Evolutionary conservation across 2,888 invertebrate genomes (phyloP).

Genomic region (Pterobdella sp.): DNA sequence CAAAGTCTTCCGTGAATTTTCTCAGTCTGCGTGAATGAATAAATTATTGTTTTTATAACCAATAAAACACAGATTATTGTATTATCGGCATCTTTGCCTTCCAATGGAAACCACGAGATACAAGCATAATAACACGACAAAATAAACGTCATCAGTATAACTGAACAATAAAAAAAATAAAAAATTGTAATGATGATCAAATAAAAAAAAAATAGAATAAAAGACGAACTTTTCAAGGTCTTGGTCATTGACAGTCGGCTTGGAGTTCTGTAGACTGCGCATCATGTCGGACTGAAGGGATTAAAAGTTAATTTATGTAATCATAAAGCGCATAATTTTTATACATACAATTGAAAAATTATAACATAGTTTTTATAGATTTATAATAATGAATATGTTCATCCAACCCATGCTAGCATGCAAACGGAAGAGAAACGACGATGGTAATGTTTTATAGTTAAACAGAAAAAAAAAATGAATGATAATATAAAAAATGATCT

Average conservation of each 20-base stretch:
- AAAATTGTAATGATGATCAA: not conserved
- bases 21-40: conserved; percentile 54
- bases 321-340: not conserved
- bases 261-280: conserved; percentile 80
- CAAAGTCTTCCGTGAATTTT: conserved; percentile 95
- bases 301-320: too few relatives aligned
- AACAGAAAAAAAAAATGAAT: not conserved
- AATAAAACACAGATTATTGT: too few relatives aligned
- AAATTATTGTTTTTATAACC: not conserved
- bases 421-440: too few relatives aligned
- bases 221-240: conserved; percentile 71
- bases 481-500: not conserved
- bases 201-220: not conserved
- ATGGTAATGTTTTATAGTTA: not conserved
- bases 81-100: too few relatives aligned
- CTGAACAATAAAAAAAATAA: not conserved
- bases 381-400: not conserved
- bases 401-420: not conserved
- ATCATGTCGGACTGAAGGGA: conserved; percentile 71
- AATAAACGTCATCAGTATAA: not conserved
- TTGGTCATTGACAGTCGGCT: conserved; percentile 93
- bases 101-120: too few relatives aligned
- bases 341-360: conserved; percentile 10
- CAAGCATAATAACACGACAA: not conserved
- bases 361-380: not conserved